Conservation (phyloP, 2,113 vertebrate species). For the Prionailurus bengalensis region DNA sequence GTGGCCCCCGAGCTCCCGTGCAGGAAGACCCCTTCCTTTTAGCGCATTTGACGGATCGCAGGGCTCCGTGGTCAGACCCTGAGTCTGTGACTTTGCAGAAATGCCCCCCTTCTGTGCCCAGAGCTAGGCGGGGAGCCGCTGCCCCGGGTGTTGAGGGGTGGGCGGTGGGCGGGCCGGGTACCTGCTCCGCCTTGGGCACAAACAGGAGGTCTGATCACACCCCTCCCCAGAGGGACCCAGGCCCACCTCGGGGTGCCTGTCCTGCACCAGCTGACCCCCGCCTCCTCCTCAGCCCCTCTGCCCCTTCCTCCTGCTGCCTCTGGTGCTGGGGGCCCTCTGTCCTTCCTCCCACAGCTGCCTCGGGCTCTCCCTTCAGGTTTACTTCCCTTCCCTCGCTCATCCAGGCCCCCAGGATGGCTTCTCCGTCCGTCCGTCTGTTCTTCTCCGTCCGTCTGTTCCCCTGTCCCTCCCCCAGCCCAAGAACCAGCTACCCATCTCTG, state of each 20-base stretch:
- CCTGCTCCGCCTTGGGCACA: background rate
- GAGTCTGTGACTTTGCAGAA: background rate
- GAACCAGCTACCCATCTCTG: background rate
- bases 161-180: background rate
- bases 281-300: background rate
- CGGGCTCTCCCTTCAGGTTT: no score
- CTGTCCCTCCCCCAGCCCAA: background rate
- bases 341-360: no score
- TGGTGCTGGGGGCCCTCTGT: background rate
- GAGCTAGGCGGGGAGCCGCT: background rate
- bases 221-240: background rate
- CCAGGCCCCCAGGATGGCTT: background rate
- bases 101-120: background rate
- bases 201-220: background rate
- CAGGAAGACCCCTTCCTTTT: background rate
- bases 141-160: no score
- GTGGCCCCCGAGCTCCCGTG: rapidly evolving
- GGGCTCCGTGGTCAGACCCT: rapidly evolving
- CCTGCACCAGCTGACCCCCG: background rate
- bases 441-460: background rate
- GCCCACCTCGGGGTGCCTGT: background rate
- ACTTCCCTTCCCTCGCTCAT: background rate
- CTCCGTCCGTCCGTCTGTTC: background rate
- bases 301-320: background rate
- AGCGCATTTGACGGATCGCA: rapidly evolving